A percentile compares a stretch with the other conserved stretches of the same genome.
These are phyloP conservation scores for Drosophila bocki DNA, from an alignment of 1,140 invertebrate species.

Conservation along the genomic window DNA sequence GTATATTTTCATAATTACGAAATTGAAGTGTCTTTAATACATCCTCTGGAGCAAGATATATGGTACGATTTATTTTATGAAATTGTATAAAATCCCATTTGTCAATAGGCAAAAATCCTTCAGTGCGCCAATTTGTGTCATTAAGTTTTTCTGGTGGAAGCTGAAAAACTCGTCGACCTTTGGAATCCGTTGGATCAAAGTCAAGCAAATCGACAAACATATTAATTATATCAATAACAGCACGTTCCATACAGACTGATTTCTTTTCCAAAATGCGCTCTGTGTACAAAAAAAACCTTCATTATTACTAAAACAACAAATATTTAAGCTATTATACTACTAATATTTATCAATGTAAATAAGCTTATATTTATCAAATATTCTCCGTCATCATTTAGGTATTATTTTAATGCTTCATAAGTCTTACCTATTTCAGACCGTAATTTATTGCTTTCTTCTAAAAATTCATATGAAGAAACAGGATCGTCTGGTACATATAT, in stretches of 20 bases:
- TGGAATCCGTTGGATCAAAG: conserved; percentile 85
- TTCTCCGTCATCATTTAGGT: background rate
- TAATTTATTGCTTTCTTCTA: conserved; percentile 88
- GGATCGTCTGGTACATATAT: conserved; percentile 89
- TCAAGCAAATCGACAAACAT: conserved; percentile 89
- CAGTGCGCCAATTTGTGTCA: conserved; percentile 65
- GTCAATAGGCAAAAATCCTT: conserved; percentile 67
- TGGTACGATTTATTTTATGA: conserved; percentile 72
- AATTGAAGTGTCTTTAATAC: conserved; percentile 55
- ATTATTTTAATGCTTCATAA: background rate
- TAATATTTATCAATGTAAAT: too few relatives aligned
- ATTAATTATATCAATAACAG: conserved; percentile 89
- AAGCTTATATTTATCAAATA: too few relatives aligned
- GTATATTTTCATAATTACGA: conserved; percentile 67
- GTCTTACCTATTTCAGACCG: conserved; percentile 85
- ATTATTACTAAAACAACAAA: background rate
- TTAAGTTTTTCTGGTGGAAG: conserved; percentile 66
- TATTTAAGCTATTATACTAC: background rate
- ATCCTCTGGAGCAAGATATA: conserved; percentile 67
- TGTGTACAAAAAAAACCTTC: conserved; percentile 47
- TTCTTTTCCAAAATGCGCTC: conserved; percentile 87
- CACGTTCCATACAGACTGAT: conserved; percentile 88
- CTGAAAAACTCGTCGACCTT: conserved; percentile 64
- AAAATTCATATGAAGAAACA: conserved; percentile 88
- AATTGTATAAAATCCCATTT: conserved; percentile 82